Percentiles rank a stretch among this genome's conserved stretches.
Evolutionary conservation across 2,797 vertebrate species (phyloP).

Genomic region (Novumbra hubbsi): DNA sequence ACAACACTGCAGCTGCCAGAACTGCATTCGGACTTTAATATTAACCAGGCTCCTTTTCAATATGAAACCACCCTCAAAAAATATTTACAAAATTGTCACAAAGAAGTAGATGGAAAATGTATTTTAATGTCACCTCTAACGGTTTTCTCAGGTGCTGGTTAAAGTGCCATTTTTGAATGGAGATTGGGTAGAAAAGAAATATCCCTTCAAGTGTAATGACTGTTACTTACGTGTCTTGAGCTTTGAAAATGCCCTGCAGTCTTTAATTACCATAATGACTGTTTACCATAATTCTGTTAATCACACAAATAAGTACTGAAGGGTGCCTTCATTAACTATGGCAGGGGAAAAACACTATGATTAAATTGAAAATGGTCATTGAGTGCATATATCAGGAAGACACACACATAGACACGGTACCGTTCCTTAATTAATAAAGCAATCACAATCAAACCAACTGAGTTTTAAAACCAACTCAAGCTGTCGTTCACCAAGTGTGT

Average conservation of each 20-base stretch:
- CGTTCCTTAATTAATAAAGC: constrained; percentile 17
- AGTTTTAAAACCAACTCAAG: constrained; percentile 1
- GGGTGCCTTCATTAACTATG: constrained; percentile 9
- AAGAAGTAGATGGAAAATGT: constrained; percentile 15
- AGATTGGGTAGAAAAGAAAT: constrained; percentile 13
- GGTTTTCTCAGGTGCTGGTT: constrained; percentile 16
- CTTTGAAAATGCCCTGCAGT: constrained; percentile 5
- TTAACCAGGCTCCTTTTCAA: constrained; percentile 21
- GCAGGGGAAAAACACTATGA: constrained; percentile 2
- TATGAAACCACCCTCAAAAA: constrained; percentile 1
- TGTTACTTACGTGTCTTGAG: constrained; percentile 15
- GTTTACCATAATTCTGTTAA: constrained; percentile 15
- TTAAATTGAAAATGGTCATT: constrained; percentile 11
- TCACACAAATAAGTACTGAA: constrained; percentile 13
- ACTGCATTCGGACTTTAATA: constrained; percentile 15
- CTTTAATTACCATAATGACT: constrained; percentile 33
- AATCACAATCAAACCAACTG: constrained; percentile 8
- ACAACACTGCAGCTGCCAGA: not conserved
- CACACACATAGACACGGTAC: not conserved
- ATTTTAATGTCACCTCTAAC: constrained; percentile 21
- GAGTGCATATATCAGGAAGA: not conserved
- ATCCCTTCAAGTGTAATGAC: constrained; percentile 9
- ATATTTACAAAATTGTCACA: constrained; percentile 16
- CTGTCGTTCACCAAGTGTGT: constrained; percentile 6
- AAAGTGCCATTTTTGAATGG: constrained; percentile 15